These are phyloP conservation scores for Drosophila mayaguana DNA, from an alignment of 2,888 invertebrate genomes.

Conservation along the genomic window DNA sequence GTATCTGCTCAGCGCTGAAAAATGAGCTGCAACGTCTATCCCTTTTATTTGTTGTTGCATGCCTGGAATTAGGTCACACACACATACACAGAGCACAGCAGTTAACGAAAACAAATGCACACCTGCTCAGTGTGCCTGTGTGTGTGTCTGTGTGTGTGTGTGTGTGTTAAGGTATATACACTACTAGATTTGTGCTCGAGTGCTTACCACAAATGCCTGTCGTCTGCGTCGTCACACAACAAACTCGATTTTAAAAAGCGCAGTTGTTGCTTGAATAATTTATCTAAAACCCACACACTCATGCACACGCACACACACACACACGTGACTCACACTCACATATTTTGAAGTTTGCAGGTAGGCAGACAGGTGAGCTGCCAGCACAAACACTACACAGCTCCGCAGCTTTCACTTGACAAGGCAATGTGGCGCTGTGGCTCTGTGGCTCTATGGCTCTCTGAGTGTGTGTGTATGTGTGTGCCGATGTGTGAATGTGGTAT, in stretches of 20 bases:
- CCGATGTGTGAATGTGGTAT: slow-evolving; percentile 29
- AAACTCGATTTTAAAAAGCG: slow-evolving; percentile 74
- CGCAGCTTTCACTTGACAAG: slow-evolving; percentile 27
- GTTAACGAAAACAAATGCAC: slow-evolving; percentile 19
- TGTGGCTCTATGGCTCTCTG: neutral
- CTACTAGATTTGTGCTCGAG: slow-evolving; percentile 45
- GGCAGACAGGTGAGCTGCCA: slow-evolving; percentile 41
- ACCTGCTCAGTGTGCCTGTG: slow-evolving; percentile 9
- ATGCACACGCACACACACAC: slow-evolving; percentile 42
- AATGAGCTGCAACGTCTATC: slow-evolving; percentile 51
- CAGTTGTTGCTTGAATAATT: slow-evolving; percentile 79
- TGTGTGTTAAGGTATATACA: slow-evolving; percentile 9
- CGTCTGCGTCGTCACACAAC: slow-evolving; percentile 62
- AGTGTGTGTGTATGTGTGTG: neutral
- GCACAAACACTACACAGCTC: slow-evolving; percentile 39
- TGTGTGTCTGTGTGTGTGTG: slow-evolving; percentile 6
- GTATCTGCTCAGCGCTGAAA: slow-evolving; percentile 55
- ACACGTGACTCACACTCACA: slow-evolving; percentile 27
- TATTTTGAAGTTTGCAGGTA: slow-evolving; percentile 31
- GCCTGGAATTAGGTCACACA: slow-evolving; percentile 59
- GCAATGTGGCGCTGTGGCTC: slow-evolving; percentile 18
- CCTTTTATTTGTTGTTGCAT: slow-evolving; percentile 26
- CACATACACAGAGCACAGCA: neutral
- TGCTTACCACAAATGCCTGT: slow-evolving; percentile 65
- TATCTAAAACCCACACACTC: slow-evolving; percentile 57